Evolutionary conservation across 2,113 vertebrate species (phyloP).

Genomic region (human): DNA sequence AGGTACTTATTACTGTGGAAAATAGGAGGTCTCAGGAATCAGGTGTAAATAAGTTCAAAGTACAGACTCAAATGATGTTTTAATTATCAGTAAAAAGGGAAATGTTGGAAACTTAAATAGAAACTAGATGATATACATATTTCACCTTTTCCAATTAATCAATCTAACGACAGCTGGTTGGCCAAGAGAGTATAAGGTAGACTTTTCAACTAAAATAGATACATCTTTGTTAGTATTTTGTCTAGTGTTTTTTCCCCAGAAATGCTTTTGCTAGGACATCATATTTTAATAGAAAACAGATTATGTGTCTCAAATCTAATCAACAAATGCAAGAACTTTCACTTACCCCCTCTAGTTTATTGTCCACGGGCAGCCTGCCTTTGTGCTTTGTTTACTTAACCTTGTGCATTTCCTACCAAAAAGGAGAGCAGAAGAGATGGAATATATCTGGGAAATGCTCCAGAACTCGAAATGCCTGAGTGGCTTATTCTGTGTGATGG

Average conservation of each 20-base stretch:
- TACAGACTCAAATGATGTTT: not conserved
- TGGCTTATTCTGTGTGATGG: not conserved
- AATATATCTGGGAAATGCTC: constrained; percentile 39
- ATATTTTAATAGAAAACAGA: constrained; percentile 57
- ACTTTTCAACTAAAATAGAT: not conserved
- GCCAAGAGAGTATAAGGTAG: not conserved
- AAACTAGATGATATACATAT: not conserved
- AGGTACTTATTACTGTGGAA: constrained; percentile 10
- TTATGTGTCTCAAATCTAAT: constrained; percentile 21
- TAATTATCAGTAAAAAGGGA: not conserved
- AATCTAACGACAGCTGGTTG: not conserved
- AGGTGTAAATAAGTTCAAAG: constrained; percentile 25
- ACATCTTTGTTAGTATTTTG: constrained; percentile 16
- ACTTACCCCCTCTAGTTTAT: not conserved
- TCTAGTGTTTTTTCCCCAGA: not conserved
- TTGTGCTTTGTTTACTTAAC: constrained; percentile 35
- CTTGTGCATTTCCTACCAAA: constrained; percentile 19
- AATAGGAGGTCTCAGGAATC: not conserved
- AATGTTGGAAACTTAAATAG: not conserved
- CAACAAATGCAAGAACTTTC: not conserved
- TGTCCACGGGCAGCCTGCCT: not conserved
- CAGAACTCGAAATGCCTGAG: constrained; percentile 3
- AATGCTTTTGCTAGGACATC: not conserved
- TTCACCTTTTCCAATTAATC: constrained; percentile 37
- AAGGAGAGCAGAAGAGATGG: not conserved